Evolutionary conservation across 2,888 invertebrate genomes (phyloP), one percentile per base, ranked within the genome.

Genomic region (Sceliomorpha sp.): DNA sequence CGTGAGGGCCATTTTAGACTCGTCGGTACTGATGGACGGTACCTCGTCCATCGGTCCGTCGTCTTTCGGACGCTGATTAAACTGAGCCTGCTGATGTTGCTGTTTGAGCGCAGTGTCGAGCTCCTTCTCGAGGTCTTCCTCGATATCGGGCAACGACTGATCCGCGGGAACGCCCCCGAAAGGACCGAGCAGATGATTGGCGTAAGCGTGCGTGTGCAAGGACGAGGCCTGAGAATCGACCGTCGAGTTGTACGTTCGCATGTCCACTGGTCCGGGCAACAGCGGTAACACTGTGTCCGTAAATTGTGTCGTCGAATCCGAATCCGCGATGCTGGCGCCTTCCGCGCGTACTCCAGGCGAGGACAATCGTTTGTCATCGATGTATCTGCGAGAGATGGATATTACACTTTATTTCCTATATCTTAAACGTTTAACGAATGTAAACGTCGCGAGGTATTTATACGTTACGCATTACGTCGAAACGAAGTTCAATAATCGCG

Each of bases 221-320:
- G 89, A 89, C 12, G 92, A 90, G 1, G 89, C 89, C 59, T 91
- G 90, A 15, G 90, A 90, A 69, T 93, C 93, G 62, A 91, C 90
- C 0, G 90, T 89, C 17, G 89, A 90, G 80, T 92, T 94, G 84
- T 96, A 96, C 0, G 96, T 96, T 50, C 96, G 92, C 96, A 96
- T 96, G 84, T 96, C 96, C 0, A 96, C 96, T 0, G 96, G 96
- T 1, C 95, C 96, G 0, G 96, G 96, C 69, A 96, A 87, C 45
- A 96, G 91, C 0, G 95, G 93, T 73, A 92, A 91, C 4, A 94
- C 94, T 40, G 92, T 92, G 37, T 92, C 90, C 42, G 90, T 89
- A 66, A 92, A 89, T 10, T 89, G 89, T 37, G 88, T 83, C 9
- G 85, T 70, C 1, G 75, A 55, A 12, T 82, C 80, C 10, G 76